A percentile compares a stretch with the other conserved stretches of the same genome.
Evolutionary conservation across 2,113 vertebrate species (phyloP).

Genomic region (Epinephelus moara): DNA sequence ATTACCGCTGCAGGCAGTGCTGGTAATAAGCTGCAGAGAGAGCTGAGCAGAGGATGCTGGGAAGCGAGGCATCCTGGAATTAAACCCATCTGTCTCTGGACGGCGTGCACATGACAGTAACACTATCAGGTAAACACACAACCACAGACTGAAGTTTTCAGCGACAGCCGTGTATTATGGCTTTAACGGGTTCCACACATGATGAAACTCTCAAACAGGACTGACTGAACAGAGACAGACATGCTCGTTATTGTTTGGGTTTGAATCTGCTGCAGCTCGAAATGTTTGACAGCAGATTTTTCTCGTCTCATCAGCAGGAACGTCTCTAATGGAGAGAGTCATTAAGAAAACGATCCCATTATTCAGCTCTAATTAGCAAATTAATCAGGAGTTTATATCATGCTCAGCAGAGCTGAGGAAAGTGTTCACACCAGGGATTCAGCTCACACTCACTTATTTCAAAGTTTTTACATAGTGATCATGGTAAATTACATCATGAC

Average conservation of each 20-base stretch:
- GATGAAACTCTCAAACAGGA: not conserved
- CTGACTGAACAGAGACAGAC: not conserved
- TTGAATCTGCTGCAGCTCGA: not conserved
- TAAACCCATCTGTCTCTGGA: conserved; percentile 15
- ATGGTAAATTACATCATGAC: not conserved
- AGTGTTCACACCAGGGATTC: not conserved
- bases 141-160: not conserved
- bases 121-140: not conserved
- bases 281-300: not conserved
- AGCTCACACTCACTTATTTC: not conserved
- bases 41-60: not conserved
- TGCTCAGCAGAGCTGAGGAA: conserved; percentile 3
- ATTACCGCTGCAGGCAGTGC: not conserved
- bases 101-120: not conserved
- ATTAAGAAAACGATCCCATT: conserved; percentile 33
- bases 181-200: not conserved
- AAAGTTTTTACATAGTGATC: not conserved
- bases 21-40: conserved; percentile 6
- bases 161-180: not conserved
- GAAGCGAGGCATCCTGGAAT: conserved; percentile 4
- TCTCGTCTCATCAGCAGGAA: not conserved
- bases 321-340: conserved; percentile 19
- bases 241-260: not conserved
- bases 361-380: conserved; percentile 34
- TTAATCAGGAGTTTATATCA: conserved; percentile 22